phyloP scores from a whole-genome alignment of 1,140 invertebrate species.

The Drosophila nigromelanica region DNA sequence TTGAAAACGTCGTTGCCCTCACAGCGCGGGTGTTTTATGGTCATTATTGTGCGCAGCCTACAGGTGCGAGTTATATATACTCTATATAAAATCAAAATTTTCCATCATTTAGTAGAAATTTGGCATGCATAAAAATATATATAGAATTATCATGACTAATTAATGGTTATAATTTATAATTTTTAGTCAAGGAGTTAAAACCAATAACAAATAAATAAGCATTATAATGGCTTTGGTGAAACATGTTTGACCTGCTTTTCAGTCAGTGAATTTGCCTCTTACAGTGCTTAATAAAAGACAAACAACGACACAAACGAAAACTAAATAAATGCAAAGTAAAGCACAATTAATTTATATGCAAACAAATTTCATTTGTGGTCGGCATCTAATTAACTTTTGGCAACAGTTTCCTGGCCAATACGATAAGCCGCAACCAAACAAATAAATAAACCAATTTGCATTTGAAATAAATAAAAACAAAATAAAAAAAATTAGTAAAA shows the following conservation, averaged over 20 bases:
- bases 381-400: conserved; percentile 41
- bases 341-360: conserved; percentile 65
- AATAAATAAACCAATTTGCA: conserved; percentile 29
- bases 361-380: conserved; percentile 53
- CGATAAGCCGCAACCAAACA: conserved; percentile 44
- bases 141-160: conserved; percentile 25
- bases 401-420: conserved; percentile 37
- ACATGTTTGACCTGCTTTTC: conserved; percentile 67
- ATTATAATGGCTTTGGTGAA: conserved; percentile 34
- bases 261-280: conserved; percentile 42
- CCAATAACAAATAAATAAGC: conserved; percentile 39
- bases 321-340: conserved; percentile 48
- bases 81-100: not conserved
- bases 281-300: conserved; percentile 50
- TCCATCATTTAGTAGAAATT: conserved; percentile 4
- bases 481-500: not conserved
- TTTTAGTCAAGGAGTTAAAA: conserved; percentile 31
- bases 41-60: conserved; percentile 5
- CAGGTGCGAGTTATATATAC: conserved; percentile 26
- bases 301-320: conserved; percentile 24
- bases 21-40: conserved; percentile 7
- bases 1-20: conserved; percentile 12
- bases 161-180: conserved; percentile 23
- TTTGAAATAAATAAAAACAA: conserved; percentile 6
- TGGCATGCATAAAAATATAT: not conserved